These are phyloP conservation scores for Lasioglossum malachurum DNA, from an alignment of 2,888 invertebrate genomes.

Conservation along the genomic window DNA sequence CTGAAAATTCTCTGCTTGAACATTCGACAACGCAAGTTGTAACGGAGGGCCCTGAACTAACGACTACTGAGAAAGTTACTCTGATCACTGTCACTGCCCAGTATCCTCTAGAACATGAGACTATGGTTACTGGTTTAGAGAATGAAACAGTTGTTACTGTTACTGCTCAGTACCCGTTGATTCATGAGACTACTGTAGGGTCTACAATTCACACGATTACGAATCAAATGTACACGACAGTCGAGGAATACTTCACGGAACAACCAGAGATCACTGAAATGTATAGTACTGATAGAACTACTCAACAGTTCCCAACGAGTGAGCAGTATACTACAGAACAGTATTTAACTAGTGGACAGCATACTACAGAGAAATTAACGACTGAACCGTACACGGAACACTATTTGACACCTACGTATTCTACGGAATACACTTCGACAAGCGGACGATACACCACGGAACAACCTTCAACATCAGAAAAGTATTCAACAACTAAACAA, in stretches of 20 bases:
- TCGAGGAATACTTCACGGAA: background rate
- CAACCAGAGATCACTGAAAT: background rate
- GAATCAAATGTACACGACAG: background rate
- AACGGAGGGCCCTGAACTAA: conserved; percentile 5
- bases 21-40: background rate
- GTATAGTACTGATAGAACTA: background rate
- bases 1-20: conserved; percentile 8
- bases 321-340: conserved; percentile 18
- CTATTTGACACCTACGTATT: background rate
- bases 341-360: background rate
- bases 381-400: conserved; percentile 18
- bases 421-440: conserved; percentile 4
- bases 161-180: conserved; percentile 39
- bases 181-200: conserved; percentile 7
- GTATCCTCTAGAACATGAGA: conserved; percentile 30
- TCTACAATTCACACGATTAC: background rate
- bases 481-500: conserved; percentile 3
- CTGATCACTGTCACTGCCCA: conserved; percentile 39
- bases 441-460: conserved; percentile 5
- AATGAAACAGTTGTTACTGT: conserved; percentile 31
- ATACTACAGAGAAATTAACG: conserved; percentile 13
- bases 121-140: conserved; percentile 22
- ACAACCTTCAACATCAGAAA: conserved; percentile 1
- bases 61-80: conserved; percentile 22
- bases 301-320: background rate